Evolutionary conservation across 1,140 invertebrate species (phyloP).

Genomic region (Drosophila erecta): DNA sequence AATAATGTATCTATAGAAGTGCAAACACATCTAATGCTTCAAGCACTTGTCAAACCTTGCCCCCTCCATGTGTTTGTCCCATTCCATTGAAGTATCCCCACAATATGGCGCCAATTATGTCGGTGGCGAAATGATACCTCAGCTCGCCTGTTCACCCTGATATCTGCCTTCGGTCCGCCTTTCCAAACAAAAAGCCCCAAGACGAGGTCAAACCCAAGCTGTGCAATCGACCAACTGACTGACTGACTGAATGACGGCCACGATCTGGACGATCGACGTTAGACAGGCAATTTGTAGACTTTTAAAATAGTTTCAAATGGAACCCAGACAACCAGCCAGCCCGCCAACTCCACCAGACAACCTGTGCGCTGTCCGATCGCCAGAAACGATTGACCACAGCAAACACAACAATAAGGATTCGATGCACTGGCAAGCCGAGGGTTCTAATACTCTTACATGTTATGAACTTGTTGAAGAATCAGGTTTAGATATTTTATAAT

Average conservation of each 20-base stretch:
- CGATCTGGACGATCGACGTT: conserved; percentile 43
- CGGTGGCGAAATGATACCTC: conserved; percentile 47
- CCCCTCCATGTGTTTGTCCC: conserved; percentile 7
- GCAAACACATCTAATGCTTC: conserved; percentile 19
- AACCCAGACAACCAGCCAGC: conserved; percentile 34
- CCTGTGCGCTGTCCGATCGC: conserved; percentile 39
- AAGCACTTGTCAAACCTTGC: conserved; percentile 26
- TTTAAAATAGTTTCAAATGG: conserved; percentile 76
- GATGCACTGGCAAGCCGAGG: not conserved
- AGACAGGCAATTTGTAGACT: conserved; percentile 82
- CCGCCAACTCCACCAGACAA: conserved; percentile 19
- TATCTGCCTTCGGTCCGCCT: conserved; percentile 36
- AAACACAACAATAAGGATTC: conserved; percentile 45
- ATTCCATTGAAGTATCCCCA: conserved; percentile 16
- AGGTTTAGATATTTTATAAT: too few species aligned
- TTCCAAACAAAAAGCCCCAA: conserved; percentile 62
- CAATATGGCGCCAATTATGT: conserved; percentile 54
- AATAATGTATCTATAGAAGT: conserved; percentile 15
- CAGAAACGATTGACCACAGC: conserved; percentile 24
- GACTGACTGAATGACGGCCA: conserved; percentile 57
- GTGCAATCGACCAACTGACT: conserved; percentile 66
- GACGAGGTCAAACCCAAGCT: conserved; percentile 70
- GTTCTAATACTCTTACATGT: conserved; percentile 12
- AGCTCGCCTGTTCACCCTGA: conserved; percentile 18
- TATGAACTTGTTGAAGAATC: not conserved